These are phyloP conservation scores for Neogale vison DNA, from an alignment of 2,113 vertebrate genomes.

Conservation along the genomic window DNA sequence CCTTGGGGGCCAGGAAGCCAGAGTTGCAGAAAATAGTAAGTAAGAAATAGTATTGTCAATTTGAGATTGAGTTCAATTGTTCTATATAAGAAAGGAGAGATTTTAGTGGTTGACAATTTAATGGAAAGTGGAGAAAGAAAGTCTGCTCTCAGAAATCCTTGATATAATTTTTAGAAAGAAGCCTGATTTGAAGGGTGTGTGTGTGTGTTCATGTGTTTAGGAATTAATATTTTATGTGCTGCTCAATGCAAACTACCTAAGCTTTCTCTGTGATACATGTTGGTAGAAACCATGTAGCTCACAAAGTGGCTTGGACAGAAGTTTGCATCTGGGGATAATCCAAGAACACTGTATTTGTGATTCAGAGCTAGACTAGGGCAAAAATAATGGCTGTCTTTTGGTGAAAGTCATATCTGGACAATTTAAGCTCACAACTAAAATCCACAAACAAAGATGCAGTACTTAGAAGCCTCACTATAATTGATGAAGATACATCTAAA, in stretches of 20 bases:
- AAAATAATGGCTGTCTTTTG: not conserved
- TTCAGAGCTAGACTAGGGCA: not conserved
- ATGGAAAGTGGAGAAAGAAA: not conserved
- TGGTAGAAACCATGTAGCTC: not conserved
- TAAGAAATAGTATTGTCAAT: not conserved
- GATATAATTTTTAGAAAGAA: not conserved
- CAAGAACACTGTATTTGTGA: not conserved
- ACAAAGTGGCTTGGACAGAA: not conserved
- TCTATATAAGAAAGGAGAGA: not conserved
- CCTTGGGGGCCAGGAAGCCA: not conserved
- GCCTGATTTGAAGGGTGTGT: not conserved
- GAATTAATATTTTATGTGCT: not conserved
- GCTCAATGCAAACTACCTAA: not conserved
- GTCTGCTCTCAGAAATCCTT: not conserved
- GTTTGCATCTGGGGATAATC: not conserved
- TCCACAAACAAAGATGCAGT: too few relatives aligned
- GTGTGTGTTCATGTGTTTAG: not conserved
- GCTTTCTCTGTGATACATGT: not conserved
- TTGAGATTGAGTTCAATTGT: not conserved
- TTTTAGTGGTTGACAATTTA: not conserved
- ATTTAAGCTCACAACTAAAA: not conserved
- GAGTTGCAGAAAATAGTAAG: not conserved
- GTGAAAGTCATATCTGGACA: not conserved
- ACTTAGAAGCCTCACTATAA: not conserved
- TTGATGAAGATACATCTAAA: not conserved